phyloP scores from a whole-genome alignment of 1,140 invertebrate species.

The Hyles vespertilio region DNA sequence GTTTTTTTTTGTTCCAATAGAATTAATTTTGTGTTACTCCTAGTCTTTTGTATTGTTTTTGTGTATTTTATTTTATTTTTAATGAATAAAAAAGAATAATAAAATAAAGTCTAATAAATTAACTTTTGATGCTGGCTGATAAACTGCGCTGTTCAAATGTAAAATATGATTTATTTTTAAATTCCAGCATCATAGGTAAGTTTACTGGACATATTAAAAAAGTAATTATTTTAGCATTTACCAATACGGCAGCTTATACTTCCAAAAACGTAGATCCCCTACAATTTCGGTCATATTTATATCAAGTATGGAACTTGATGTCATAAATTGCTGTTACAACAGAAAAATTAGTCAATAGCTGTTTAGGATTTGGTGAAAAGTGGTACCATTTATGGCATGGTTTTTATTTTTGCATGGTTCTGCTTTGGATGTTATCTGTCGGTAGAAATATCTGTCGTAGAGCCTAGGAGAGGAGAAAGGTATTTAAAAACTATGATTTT shows the following conservation, averaged over 20 bases:
- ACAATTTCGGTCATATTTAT: slow-evolving; percentile 23
- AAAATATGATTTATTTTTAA: slow-evolving; percentile 1
- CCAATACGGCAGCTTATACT: slow-evolving; percentile 70
- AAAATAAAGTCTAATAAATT: slow-evolving; percentile 33
- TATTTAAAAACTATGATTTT: no score
- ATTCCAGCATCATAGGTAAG: slow-evolving; percentile 49
- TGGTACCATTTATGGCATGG: no score
- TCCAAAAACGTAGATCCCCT: slow-evolving; percentile 40
- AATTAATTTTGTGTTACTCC: slow-evolving; percentile 1
- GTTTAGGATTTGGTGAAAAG: no score
- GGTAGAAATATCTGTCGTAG: no score
- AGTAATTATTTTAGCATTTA: slow-evolving; percentile 67
- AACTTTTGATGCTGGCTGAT: slow-evolving; percentile 36
- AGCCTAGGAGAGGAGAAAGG: no score
- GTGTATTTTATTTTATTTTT: slow-evolving; percentile 23
- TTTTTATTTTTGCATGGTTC: no score
- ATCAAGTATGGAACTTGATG: not conserved
- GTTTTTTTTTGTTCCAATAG: slow-evolving; percentile 8
- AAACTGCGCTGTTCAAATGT: not conserved
- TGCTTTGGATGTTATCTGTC: no score
- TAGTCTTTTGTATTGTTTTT: slow-evolving; percentile 12
- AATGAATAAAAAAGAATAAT: slow-evolving; percentile 15
- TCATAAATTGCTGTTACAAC: no score
- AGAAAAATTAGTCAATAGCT: no score
- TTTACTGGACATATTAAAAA: slow-evolving; percentile 46